A percentile compares a stretch with the other conserved stretches of the same genome.
phyloP scores from a whole-genome alignment of 2,888 invertebrate species.

The Acronicta psi region DNA sequence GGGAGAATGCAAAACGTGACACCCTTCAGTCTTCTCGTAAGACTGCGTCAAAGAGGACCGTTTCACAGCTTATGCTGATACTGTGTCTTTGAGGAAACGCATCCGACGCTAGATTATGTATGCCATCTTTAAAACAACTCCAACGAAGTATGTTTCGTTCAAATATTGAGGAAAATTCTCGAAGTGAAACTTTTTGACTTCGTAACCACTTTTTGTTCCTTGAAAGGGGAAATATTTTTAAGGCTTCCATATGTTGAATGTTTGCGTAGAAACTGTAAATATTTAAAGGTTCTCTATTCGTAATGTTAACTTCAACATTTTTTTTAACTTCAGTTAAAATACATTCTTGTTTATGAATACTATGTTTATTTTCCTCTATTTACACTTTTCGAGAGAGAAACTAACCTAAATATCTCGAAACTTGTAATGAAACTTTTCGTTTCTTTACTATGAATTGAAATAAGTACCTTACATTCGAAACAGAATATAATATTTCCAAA shows the following conservation, averaged over 20 bases:
- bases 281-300: conserved; percentile 12
- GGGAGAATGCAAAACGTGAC: conserved; percentile 74
- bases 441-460: too few species aligned
- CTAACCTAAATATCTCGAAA: too few species aligned
- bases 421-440: too few species aligned
- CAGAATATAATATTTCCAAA: conserved; percentile 13
- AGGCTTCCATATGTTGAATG: conserved; percentile 10
- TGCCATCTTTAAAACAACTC: conserved; percentile 68
- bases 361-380: too few species aligned
- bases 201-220: conserved; percentile 27
- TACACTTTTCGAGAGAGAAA: too few species aligned
- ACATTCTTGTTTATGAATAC: too few species aligned
- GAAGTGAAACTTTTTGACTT: conserved; percentile 40
- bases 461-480: not conserved
- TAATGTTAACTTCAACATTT: too few species aligned
- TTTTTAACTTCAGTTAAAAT: too few species aligned
- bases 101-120: conserved; percentile 69
- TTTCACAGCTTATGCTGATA: conserved; percentile 75
- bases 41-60: conserved; percentile 73
- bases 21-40: conserved; percentile 66
- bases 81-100: conserved; percentile 75
- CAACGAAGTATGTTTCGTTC: conserved; percentile 65
- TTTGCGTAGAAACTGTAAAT: conserved; percentile 15
- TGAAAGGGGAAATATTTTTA: conserved; percentile 19
- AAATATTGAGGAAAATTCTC: conserved; percentile 43